Base-by-base conservation (phyloP, 2,888 invertebrate genomes). In the Callyntrura guangdongensis region DNA sequence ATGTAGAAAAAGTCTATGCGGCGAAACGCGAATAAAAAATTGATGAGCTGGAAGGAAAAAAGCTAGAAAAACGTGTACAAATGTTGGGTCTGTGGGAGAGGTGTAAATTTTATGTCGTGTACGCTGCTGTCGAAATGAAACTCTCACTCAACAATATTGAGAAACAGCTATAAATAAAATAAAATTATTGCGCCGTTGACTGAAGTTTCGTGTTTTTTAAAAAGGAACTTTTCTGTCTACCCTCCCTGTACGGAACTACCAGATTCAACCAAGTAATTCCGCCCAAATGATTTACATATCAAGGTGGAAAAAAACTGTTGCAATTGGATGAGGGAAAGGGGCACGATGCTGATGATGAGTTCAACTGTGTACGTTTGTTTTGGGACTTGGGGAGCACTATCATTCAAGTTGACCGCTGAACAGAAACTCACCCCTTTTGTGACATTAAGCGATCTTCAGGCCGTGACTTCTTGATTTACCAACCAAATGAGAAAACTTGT, bases 221-320 rank as follows among this genome's bases (percentile, higher is more conserved):
- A 17, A 45, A n/a, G 69, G 8, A 17, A 45, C 11, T 67, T 59
- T 61, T 22, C 20, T 11, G 14, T 67, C 14, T 64, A 5, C 27
- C 36, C 36, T 36, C 36, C 12, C 27, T 3, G n/a, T 27, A 27
- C 36, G 69, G 69, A 69, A 36, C n/a, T 49, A 47, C 81, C 61
- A 59, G 25, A 36, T n/a, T n/a, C n/a, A 36, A 4, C 6, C 6
- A 36, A 53, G 25, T 17, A 8, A 59, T 61, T 20, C 81, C 59
- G 36, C 61, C 36, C 81, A 17, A 17, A 17, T 85, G 72, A 85
- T 85, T 85, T 72, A 85, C 85, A 85, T 82, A 36, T 36, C 53
- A 77, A 53, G 49, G 22, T 77, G 45, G 74, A 47, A 47, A 47
- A 17, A 56, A 6, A 3, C 1, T 20, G 17, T 12, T 14, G 45